Evolutionary conservation across 2,888 invertebrate genomes (phyloP).

Genomic region (Oscheius sp.): DNA sequence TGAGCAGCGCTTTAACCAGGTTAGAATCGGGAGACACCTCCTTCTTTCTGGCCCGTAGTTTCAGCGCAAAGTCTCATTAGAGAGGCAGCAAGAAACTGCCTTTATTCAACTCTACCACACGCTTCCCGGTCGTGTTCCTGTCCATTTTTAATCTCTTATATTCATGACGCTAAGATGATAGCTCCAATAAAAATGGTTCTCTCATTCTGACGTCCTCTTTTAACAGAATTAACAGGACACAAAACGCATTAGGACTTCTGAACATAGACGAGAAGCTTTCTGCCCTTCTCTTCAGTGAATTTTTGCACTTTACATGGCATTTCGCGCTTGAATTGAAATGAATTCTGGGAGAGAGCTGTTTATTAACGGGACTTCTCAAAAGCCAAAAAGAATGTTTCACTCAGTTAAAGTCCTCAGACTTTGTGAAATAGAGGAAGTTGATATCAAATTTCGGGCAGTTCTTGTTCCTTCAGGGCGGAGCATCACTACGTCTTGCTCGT

Average conservation of each 20-base stretch:
- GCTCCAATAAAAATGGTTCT: background rate
- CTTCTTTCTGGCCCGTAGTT: slow-evolving; percentile 3
- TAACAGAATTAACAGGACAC: background rate
- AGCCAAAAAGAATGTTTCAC: background rate
- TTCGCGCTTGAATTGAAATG: slow-evolving; percentile 27
- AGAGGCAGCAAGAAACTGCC: background rate
- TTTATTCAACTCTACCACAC: slow-evolving; percentile 1
- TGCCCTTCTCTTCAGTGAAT: background rate
- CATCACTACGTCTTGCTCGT: background rate
- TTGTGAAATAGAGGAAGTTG: background rate
- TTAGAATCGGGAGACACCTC: slow-evolving; percentile 8
- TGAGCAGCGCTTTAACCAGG: slow-evolving; percentile 15
- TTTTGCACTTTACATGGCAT: background rate
- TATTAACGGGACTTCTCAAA: background rate
- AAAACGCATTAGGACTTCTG: background rate
- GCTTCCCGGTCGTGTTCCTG: background rate
- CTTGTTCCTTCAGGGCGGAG: slow-evolving; percentile 13
- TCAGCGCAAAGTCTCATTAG: slow-evolving; percentile 22
- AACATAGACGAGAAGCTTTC: background rate
- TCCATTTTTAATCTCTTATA: background rate
- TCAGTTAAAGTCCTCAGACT: slow-evolving; percentile 2
- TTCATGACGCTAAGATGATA: background rate
- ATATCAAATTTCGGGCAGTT: background rate
- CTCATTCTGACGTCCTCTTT: background rate
- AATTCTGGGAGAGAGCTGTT: slow-evolving; percentile 1